phyloP scores from a whole-genome alignment of 2,888 invertebrate species.

The Ophion ventricosus region DNA sequence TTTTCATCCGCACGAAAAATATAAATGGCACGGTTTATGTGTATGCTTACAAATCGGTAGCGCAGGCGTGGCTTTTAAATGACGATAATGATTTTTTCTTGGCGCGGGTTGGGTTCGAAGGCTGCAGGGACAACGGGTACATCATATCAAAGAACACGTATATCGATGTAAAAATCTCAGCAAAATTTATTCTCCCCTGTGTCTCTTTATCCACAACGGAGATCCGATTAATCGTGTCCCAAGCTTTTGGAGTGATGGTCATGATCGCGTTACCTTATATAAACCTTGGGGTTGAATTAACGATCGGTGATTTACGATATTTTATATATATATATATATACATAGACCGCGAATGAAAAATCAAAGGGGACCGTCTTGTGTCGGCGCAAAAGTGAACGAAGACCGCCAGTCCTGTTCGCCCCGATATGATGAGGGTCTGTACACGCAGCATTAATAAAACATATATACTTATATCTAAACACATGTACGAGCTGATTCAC shows the following conservation, averaged over 20 bases:
- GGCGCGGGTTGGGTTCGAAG: background rate
- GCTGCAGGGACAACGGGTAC: background rate
- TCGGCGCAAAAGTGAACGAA: constrained; percentile 25
- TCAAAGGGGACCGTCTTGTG: constrained; percentile 43
- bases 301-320: constrained; percentile 66
- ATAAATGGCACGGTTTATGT: background rate
- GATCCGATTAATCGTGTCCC: constrained; percentile 17
- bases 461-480: background rate
- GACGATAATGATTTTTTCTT: background rate
- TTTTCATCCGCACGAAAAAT: background rate
- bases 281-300: constrained; percentile 53
- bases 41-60: background rate
- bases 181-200: background rate
- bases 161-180: constrained; percentile 25
- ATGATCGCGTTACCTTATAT: constrained; percentile 36
- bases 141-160: constrained; percentile 6
- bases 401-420: constrained; percentile 25
- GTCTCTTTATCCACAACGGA: background rate
- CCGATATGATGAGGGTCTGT: constrained; percentile 7
- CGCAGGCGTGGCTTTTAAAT: background rate
- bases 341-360: constrained; percentile 42
- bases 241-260: constrained; percentile 36
- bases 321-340: constrained; percentile 6
- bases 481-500: background rate
- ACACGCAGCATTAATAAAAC: background rate